Evolutionary conservation across 2,113 vertebrate species (phyloP), one percentile per base, ranked within the genome.

Genomic region (Danionella cerebrum): DNA sequence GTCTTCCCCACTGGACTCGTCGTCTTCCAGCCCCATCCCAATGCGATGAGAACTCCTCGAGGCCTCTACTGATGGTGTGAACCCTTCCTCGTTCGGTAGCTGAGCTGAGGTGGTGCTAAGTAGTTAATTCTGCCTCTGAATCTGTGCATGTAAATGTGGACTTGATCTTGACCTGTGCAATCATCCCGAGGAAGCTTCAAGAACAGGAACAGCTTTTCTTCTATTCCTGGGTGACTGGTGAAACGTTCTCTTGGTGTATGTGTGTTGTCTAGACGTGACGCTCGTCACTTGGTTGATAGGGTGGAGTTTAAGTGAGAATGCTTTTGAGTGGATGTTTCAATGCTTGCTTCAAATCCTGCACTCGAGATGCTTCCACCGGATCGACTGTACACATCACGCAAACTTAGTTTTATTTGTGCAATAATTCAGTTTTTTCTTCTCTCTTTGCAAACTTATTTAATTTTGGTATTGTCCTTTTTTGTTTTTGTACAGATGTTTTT

Each of bases 351-450:
- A 51, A 71, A 67, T 60, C 65, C 42, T 16, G 68, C 81, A 84
- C 82, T 80, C 67, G 73, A 83, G 79, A 78, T 80, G 78, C 73
- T 73, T 77, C 50, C 78, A 72, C 83, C 82, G 84, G 86, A 88
- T 87, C 70, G 84, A 86, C 69, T 89, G 88, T 90, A 89, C 64
- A 67, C 69, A 75, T 73, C 69, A 75, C 75, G 69, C 11, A 0
- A 3, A 14, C 42, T 25, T 39, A 10, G 29, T 19, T 14, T 91
- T 76, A 90, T 91, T 93, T 90, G 94, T 97, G 94, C 94, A 97
- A 95, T 98, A 96, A 91, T 85, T 87, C 80, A 65, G 70, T 63
- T 7, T 21, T 57, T 60, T 62, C 4, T 45, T 41, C 75, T 79
- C 39, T 5, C 58, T 57, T 77, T 78, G 65, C 22, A 70, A 70